Percentiles rank a stretch among this genome's conserved stretches.
Conservation (phyloP, 2,797 vertebrate species). For the Scleropages formosus region DNA sequence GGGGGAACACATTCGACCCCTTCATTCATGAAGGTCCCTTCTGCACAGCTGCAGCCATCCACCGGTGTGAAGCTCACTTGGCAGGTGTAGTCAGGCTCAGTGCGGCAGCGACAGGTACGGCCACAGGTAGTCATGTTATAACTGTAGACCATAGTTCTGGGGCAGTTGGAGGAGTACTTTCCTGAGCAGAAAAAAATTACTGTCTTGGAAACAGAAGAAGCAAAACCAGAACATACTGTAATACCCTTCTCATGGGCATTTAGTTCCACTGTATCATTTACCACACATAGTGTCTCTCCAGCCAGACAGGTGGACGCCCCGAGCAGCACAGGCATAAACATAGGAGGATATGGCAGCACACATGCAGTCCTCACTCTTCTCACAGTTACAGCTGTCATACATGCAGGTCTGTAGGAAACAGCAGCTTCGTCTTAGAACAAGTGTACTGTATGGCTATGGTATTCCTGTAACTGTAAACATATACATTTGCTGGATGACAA, state of each 20-base stretch:
- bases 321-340: constrained; percentile 58
- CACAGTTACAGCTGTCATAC: constrained; percentile 70
- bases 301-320: constrained; percentile 51
- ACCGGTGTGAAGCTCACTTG: constrained; percentile 67
- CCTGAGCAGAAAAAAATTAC: constrained; percentile 52
- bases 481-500: too few species aligned
- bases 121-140: constrained; percentile 65
- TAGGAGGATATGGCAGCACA: constrained; percentile 69
- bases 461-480: not conserved
- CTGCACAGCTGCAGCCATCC: constrained; percentile 76
- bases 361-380: constrained; percentile 69
- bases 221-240: not conserved
- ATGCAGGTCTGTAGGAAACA: constrained; percentile 61
- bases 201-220: not conserved
- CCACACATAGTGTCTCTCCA: constrained; percentile 65
- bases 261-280: constrained; percentile 44
- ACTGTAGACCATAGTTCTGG: constrained; percentile 68
- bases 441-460: too few species aligned
- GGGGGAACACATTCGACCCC: constrained; percentile 73
- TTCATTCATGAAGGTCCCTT: constrained; percentile 75
- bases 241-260: not conserved
- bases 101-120: constrained; percentile 73
- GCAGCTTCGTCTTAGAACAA: not conserved
- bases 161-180: constrained; percentile 70
- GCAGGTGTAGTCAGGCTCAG: constrained; percentile 69